Percentiles rank a stretch among this genome's conserved stretches.
These are phyloP conservation scores for Syngnathus floridae DNA, from an alignment of 2,113 vertebrate species.

Conservation along the genomic window DNA sequence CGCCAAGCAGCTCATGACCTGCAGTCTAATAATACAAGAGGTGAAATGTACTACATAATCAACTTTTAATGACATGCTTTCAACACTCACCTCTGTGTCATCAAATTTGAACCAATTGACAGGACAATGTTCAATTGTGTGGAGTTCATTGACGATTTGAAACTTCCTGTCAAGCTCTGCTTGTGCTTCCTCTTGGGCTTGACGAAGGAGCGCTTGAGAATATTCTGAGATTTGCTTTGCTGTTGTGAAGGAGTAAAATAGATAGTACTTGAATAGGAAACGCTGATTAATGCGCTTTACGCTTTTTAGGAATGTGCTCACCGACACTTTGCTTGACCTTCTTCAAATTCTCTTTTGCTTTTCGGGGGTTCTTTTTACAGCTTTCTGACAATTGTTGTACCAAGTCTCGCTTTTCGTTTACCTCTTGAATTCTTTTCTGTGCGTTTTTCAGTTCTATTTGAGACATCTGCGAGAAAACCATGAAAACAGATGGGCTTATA, in stretches of 20 bases:
- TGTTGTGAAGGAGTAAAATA: constrained; percentile 42
- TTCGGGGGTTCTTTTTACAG: constrained; percentile 77
- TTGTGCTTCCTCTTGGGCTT: constrained; percentile 69
- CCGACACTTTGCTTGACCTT: constrained; percentile 79
- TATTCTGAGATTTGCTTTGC: constrained; percentile 80
- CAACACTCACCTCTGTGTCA: constrained; percentile 77
- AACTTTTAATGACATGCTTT: not conserved
- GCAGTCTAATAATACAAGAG: constrained; percentile 64
- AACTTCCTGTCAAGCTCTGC: constrained; percentile 71
- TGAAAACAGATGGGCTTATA: not conserved
- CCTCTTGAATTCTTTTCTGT: constrained; percentile 71
- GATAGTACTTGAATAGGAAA: constrained; percentile 7
- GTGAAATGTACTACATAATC: not conserved
- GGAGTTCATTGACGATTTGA: constrained; percentile 75
- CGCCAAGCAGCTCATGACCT: constrained; percentile 78
- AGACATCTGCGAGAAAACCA: constrained; percentile 63
- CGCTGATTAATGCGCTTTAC: not conserved
- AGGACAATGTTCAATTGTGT: constrained; percentile 70
- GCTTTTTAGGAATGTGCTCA: constrained; percentile 22
- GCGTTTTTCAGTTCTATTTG: constrained; percentile 70
- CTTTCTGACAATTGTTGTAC: constrained; percentile 77
- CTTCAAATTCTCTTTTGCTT: constrained; percentile 71
- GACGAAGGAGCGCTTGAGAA: constrained; percentile 72
- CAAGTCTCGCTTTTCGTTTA: constrained; percentile 73
- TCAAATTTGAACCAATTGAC: constrained; percentile 72